Base-by-base conservation (phyloP, 2,113 vertebrate genomes). In the Mustela nigripes region DNA sequence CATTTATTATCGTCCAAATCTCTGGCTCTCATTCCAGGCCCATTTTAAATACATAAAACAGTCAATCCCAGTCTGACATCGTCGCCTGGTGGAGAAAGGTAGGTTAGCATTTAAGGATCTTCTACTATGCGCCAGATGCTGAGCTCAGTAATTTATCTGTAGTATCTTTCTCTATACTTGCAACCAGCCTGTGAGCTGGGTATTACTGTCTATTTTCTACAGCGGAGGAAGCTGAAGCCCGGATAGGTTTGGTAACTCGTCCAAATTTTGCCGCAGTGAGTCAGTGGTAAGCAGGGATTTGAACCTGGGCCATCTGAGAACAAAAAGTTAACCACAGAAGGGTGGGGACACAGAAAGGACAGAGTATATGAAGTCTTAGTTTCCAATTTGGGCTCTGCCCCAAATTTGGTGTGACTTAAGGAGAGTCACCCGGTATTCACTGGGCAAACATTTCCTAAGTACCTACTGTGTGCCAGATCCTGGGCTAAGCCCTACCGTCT, bases 1-100 rank as follows among this genome's bases (percentile, higher is more conserved):
- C 83, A 79, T 89, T 94, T 93, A 89, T 95, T 94, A 95, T 18
- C 45, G 69, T 62, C 67, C 11, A 74, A 89, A 84, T 91, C 19
- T 78, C 83, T 87, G 74, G 36, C n/a, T 91, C 48, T 91, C 85
- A 81, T 94, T 94, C 8, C 39, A 93, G 71, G 50, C n/a, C 92
- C 42, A 48, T 82, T 78, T 89, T 74, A 78, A 94, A 65, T 92
- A 85, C 36, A 7, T 22, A 93, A 85, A 21, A 78, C 53, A 93
- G 42, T 26, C 26, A 65, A 84, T 60, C 81, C 48, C 79, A 21
- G 36, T 39, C 50, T n/a, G 33, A 93, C 48, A 69, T 63, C 10
- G 26, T 89, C 39, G 19, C 50, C 45, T 95, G 67, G 50, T 62
- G 24, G 53, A 39, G 71, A 90, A 90, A 90, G 62, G n/a, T 50